Conservation (phyloP, 2,797 vertebrate genomes). For the Hylomyscus alleni region DNA sequence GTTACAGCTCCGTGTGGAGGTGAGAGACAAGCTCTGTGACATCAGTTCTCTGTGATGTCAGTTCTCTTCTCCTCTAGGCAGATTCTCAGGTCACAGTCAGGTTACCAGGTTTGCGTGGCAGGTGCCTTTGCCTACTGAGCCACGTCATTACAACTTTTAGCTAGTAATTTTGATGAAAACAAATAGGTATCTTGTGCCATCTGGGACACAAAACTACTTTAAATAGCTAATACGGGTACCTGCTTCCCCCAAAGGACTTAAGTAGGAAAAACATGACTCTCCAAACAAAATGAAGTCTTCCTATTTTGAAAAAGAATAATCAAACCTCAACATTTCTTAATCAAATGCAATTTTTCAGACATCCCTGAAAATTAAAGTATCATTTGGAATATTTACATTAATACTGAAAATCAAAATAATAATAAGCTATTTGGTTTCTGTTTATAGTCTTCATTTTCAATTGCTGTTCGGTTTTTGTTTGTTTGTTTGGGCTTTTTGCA, state of each 20-base stretch:
- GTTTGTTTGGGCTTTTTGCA: constrained; percentile 19
- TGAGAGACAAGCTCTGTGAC: background rate
- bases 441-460: constrained; percentile 60
- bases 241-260: background rate
- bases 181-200: background rate
- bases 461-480: background rate
- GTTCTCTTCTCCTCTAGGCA: background rate
- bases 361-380: constrained; percentile 64
- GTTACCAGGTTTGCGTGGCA: background rate
- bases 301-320: constrained; percentile 59
- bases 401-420: constrained; percentile 63
- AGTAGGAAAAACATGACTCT: background rate
- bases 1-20: background rate
- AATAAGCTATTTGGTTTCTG: constrained; percentile 63
- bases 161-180: constrained; percentile 45
- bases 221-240: constrained; percentile 22
- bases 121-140: background rate
- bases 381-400: constrained; percentile 51
- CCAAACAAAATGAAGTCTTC: constrained; percentile 42
- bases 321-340: constrained; percentile 56
- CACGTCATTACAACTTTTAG: background rate
- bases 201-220: constrained; percentile 33
- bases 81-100: background rate
- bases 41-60: background rate
- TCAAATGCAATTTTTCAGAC: constrained; percentile 64